Evolutionary conservation across 1,140 invertebrate species (phyloP), one percentile per base, ranked within the genome.

Genomic region (Drosophila nigrodunni): DNA sequence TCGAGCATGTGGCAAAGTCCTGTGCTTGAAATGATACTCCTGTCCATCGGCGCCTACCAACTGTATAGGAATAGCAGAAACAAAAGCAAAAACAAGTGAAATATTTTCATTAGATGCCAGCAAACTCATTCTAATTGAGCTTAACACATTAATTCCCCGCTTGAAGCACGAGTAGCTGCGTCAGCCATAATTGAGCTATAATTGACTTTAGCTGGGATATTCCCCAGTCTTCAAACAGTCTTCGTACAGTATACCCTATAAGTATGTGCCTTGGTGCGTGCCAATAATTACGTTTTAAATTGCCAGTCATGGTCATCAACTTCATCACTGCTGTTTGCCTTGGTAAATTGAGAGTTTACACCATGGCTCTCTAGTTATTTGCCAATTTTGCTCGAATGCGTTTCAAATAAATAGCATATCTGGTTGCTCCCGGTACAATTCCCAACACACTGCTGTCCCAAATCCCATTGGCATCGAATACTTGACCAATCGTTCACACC

Each of bases 11-110:
- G 97, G 96, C 50, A 99, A 93, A 9, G 96, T 96, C 77, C 95
- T 95, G 91, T 98, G 97, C 30, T 97, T 94, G 93, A 99, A 99
- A 93, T 99, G 98, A 93, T 97, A 99, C 92, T 98, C 97, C 60
- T 95, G 95, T 69, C 95, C 94, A 35, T 97, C 97, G 18, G 96
- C 96, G 98, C 94, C 98, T 98, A 94, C 47, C 94, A 95, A 71
- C 92, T 92, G 75, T 25, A 91, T 72, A 61, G 25, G 58, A 68
- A 34, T 50, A 58, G 25, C 69, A 74, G 62, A 57, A 70, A 68
- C 11, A 54, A 47, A 37, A 52, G 9, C 35, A n/a, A 39, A 4
- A 3, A 37, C 52, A 49, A 50, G 43, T 64, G 52, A 15, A 67
- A 59, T 59, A 76, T 78, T 88, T 30, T 74, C 69, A 75, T 80